Percentiles rank a stretch among this genome's conserved stretches.
phyloP scores from a whole-genome alignment of 2,888 invertebrate species.

The Polyommatus iphigenia region DNA sequence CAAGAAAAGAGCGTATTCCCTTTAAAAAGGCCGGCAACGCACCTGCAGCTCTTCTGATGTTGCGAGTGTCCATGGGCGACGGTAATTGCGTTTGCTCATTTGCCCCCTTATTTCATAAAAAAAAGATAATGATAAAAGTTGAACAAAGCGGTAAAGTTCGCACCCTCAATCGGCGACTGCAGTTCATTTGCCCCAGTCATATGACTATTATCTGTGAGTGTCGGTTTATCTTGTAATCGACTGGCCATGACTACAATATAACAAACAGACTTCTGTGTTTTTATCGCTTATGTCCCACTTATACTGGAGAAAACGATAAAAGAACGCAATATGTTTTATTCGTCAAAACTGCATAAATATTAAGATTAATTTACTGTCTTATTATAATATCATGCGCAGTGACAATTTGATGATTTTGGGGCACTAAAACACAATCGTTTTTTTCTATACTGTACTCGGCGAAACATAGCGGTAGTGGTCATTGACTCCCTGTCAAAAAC shows the following conservation, averaged over 20 bases:
- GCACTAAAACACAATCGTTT: no score
- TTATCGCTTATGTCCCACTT: constrained; percentile 17
- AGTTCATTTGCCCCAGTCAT: constrained; percentile 29
- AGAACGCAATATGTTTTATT: background rate
- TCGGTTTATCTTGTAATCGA: constrained; percentile 24
- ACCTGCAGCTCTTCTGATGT: no score
- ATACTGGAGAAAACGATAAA: constrained; percentile 8
- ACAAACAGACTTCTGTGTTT: constrained; percentile 23
- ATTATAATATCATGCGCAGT: background rate
- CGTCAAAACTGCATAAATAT: background rate
- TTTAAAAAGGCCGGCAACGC: no score
- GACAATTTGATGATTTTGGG: no score
- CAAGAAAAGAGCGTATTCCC: no score
- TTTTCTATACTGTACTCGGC: no score
- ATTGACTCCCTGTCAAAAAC: no score
- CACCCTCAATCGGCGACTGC: background rate
- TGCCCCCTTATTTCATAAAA: no score
- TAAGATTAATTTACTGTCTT: no score
- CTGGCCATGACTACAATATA: constrained; percentile 23
- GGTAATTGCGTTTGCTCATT: no score
- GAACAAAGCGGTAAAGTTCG: background rate
- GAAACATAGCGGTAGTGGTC: no score
- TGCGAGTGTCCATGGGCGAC: no score
- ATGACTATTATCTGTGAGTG: constrained; percentile 26
- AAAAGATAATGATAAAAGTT: background rate